phyloP scores from a whole-genome alignment of 1,140 invertebrate species.

The Caenorhabditis elegans region DNA sequence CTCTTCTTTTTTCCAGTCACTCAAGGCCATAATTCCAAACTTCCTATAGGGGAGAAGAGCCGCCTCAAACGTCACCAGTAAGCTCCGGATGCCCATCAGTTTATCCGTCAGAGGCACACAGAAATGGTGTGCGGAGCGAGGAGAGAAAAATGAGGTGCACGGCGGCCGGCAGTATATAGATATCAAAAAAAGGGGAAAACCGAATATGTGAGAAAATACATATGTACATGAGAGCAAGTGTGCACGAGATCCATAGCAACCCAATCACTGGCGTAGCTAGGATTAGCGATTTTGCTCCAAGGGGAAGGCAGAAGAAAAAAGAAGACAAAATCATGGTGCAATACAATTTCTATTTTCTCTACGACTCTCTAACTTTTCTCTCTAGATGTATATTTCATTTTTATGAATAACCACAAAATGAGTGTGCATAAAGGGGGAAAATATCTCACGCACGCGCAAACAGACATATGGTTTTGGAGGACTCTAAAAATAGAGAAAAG shows the following conservation, averaged over 20 bases:
- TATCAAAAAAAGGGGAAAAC: neutral
- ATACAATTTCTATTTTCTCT: neutral
- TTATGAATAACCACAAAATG: constrained; percentile 28
- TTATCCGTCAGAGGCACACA: neutral
- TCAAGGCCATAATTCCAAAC: too few species aligned
- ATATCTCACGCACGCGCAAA: neutral
- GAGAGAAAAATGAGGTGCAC: neutral
- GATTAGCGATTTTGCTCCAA: neutral
- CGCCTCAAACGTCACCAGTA: neutral
- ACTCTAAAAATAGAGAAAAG: too few species aligned
- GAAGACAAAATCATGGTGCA: constrained; percentile 14
- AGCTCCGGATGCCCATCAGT: neutral
- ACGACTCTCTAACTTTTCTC: neutral
- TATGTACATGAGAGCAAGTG: too few species aligned
- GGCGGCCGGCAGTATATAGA: too few species aligned
- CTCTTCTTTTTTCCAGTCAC: neutral
- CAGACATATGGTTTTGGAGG: neutral
- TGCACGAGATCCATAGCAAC: neutral
- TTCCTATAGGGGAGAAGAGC: neutral
- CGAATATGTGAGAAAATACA: neutral
- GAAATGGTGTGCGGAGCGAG: neutral
- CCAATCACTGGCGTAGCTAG: constrained; percentile 15
- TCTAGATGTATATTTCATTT: neutral
- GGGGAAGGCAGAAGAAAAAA: neutral
- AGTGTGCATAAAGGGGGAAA: neutral